These are phyloP conservation scores for Prionace glauca DNA, from an alignment of 2,797 vertebrate genomes.

Conservation along the genomic window DNA sequence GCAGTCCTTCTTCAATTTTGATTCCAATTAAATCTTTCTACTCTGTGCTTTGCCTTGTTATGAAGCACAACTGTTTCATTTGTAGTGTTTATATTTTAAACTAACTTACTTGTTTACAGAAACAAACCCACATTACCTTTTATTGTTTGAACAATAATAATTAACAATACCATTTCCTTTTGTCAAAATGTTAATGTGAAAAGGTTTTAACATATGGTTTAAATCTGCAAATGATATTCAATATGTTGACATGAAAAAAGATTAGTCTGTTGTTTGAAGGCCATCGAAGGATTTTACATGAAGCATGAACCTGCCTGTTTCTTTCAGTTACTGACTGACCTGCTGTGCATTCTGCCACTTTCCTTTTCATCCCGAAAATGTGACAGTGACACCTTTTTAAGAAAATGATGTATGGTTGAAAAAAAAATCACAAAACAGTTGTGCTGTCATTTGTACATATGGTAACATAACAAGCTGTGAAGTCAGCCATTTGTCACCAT, in stretches of 20 bases:
- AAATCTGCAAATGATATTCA: not conserved
- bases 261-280: not conserved
- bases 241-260: not conserved
- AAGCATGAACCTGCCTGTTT: not conserved
- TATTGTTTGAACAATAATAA: not conserved
- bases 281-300: not conserved
- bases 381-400: not conserved
- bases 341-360: not conserved
- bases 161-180: not conserved
- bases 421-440: not conserved
- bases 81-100: slow-evolving; percentile 24
- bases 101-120: not conserved
- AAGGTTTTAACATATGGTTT: not conserved
- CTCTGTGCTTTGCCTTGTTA: not conserved
- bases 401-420: not conserved
- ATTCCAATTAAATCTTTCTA: not conserved
- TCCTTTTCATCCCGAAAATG: not conserved
- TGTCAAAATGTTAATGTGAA: not conserved
- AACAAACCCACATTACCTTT: not conserved
- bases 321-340: not conserved
- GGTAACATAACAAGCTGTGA: not conserved
- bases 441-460: not conserved
- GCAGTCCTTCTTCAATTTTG: not conserved
- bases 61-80: not conserved
- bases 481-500: not conserved